phyloP scores from a whole-genome alignment of 2,888 invertebrate genomes.

The Yponomeuta malinellus region DNA sequence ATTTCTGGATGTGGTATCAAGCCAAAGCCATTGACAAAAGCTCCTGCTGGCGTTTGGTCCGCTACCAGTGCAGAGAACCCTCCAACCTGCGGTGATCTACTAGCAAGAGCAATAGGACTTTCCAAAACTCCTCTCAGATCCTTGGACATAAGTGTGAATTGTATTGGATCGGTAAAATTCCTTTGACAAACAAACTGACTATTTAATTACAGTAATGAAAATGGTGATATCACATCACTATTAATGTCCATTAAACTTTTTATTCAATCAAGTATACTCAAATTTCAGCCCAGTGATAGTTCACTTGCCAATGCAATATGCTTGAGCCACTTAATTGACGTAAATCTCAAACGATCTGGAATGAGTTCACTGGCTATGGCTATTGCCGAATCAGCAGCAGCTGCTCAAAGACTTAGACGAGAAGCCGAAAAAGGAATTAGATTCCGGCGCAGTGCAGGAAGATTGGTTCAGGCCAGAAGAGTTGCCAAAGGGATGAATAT shows the following conservation, averaged over 20 bases:
- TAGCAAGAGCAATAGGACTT: constrained; percentile 67
- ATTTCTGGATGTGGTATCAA: constrained; percentile 69
- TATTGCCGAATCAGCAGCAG: constrained; percentile 64
- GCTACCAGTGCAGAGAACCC: constrained; percentile 61
- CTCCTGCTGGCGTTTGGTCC: constrained; percentile 70
- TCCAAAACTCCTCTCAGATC: constrained; percentile 65
- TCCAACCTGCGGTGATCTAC: constrained; percentile 64
- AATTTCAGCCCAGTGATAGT: constrained; percentile 55
- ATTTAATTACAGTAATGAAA: neutral
- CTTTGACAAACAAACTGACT: neutral
- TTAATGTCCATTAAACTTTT: neutral
- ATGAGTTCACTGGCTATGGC: constrained; percentile 61
- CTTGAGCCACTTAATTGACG: constrained; percentile 59
- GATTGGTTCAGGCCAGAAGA: constrained; percentile 61
- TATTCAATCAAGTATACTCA: neutral
- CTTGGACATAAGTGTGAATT: constrained; percentile 66
- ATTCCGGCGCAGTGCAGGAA: constrained; percentile 63
- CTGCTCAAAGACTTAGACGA: constrained; percentile 58
- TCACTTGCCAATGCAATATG: constrained; percentile 64
- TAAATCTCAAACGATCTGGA: constrained; percentile 66
- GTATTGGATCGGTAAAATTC: constrained; percentile 60
- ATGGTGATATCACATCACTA: no score
- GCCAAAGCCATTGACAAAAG: constrained; percentile 49
- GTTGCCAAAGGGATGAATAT: constrained; percentile 68
- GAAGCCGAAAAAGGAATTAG: constrained; percentile 65